phyloP scores from a whole-genome alignment of 2,113 vertebrate genomes.

The Athene noctua region DNA sequence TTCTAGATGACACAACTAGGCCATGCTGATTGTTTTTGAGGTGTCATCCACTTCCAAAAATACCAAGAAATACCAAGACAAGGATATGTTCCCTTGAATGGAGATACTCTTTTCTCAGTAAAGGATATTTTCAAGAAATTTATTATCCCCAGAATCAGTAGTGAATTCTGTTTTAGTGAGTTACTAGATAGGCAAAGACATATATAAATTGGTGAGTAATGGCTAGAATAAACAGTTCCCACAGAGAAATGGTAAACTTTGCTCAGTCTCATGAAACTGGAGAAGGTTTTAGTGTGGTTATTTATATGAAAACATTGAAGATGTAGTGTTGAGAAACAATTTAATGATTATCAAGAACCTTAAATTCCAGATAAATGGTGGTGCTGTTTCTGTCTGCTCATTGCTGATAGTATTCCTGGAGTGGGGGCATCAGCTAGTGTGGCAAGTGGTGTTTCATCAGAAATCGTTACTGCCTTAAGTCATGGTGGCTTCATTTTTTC shows the following conservation, averaged over 20 bases:
- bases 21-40: neutral
- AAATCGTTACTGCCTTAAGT: neutral
- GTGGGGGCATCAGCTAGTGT: neutral
- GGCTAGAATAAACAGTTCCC: neutral
- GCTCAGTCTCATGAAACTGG: neutral
- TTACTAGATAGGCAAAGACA: neutral
- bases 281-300: neutral
- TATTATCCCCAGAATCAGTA: neutral
- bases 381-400: neutral
- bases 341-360: neutral
- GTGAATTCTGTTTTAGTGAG: neutral
- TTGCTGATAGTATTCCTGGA: neutral
- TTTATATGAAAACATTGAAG: neutral
- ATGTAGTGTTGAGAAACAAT: neutral
- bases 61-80: neutral
- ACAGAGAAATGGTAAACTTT: neutral
- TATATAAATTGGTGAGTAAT: neutral
- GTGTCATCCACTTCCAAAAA: neutral
- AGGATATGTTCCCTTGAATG: neutral
- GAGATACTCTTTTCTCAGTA: neutral
- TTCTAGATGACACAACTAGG: slow-evolving; percentile 41
- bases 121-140: neutral
- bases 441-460: neutral
- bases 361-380: neutral
- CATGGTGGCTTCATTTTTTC: neutral